These are phyloP conservation scores for Aporophyla lueneburgensis DNA, from an alignment of 2,888 invertebrate species.

Conservation along the genomic window DNA sequence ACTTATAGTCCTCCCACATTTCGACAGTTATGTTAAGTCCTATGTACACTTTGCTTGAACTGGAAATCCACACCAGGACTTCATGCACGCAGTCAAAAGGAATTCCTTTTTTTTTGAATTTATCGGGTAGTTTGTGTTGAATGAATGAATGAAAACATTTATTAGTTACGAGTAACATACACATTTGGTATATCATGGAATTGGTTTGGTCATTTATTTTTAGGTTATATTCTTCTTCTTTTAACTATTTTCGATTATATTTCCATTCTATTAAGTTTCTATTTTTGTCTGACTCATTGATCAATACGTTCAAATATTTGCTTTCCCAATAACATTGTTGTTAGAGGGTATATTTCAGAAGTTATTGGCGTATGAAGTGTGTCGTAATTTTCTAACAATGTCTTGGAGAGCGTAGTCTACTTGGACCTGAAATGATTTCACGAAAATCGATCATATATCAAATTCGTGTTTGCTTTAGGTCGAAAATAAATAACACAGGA, in stretches of 20 bases:
- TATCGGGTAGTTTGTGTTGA: background rate
- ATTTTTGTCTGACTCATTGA: background rate
- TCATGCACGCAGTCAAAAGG: background rate
- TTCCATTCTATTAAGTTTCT: background rate
- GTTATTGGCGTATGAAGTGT: conserved; percentile 26
- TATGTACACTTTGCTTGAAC: background rate
- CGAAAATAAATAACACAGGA: conserved; percentile 16
- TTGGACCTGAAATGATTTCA: conserved; percentile 12
- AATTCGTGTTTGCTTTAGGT: conserved; percentile 11
- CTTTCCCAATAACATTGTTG: conserved; percentile 24
- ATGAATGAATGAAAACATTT: background rate
- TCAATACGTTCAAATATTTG: background rate
- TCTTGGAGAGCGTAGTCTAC: background rate
- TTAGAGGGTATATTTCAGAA: conserved; percentile 17
- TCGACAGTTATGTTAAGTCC: no score
- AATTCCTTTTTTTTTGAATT: background rate
- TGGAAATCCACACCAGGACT: no score
- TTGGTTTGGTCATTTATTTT: background rate
- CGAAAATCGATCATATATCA: conserved; percentile 23
- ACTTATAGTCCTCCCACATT: no score
- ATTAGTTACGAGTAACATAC: background rate
- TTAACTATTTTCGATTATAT: background rate
- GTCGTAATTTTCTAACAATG: conserved; percentile 44
- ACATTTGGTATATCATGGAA: background rate
- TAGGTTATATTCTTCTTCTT: background rate